Evolutionary conservation across 2,888 invertebrate genomes (phyloP).

Genomic region (Scaptodrosophila latifasciaeformis): DNA sequence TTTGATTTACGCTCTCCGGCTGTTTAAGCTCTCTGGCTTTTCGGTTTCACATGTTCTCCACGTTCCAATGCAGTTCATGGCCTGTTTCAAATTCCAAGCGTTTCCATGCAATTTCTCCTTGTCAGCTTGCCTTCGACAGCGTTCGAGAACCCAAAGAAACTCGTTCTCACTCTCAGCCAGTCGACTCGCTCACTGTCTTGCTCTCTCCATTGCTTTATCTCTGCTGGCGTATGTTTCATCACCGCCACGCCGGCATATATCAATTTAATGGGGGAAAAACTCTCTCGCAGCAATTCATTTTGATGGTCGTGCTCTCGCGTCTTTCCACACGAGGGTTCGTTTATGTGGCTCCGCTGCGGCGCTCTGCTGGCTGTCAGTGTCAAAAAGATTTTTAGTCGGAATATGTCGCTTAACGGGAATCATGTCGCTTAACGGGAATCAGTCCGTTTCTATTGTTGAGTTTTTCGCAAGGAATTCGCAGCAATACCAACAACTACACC

Average conservation of each 20-base stretch:
- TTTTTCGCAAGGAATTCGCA: slow-evolving; percentile 52
- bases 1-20: neutral
- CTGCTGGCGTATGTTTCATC: too few species aligned
- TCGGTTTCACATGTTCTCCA: neutral
- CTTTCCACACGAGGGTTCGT: slow-evolving; percentile 22
- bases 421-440: slow-evolving; percentile 60
- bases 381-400: slow-evolving; percentile 75
- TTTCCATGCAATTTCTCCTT: too few species aligned
- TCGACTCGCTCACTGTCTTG: slow-evolving; percentile 32
- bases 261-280: slow-evolving; percentile 64
- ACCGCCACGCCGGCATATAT: slow-evolving; percentile 55
- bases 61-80: neutral
- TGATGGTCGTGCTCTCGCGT: slow-evolving; percentile 39
- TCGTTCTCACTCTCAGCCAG: neutral
- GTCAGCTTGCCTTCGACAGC: too few species aligned
- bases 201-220: slow-evolving; percentile 24
- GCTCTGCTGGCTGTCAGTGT: slow-evolving; percentile 71
- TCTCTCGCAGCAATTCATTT: slow-evolving; percentile 54
- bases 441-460: slow-evolving; percentile 40
- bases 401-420: slow-evolving; percentile 73
- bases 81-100: too few species aligned
- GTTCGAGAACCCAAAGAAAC: too few species aligned
- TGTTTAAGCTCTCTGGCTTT: neutral
- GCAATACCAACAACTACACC: slow-evolving; percentile 20
- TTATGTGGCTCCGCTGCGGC: slow-evolving; percentile 18